Percentiles rank a stretch among this genome's conserved stretches.
Evolutionary conservation across 2,888 invertebrate genomes (phyloP).

Genomic region (Eupithecia inturbata): DNA sequence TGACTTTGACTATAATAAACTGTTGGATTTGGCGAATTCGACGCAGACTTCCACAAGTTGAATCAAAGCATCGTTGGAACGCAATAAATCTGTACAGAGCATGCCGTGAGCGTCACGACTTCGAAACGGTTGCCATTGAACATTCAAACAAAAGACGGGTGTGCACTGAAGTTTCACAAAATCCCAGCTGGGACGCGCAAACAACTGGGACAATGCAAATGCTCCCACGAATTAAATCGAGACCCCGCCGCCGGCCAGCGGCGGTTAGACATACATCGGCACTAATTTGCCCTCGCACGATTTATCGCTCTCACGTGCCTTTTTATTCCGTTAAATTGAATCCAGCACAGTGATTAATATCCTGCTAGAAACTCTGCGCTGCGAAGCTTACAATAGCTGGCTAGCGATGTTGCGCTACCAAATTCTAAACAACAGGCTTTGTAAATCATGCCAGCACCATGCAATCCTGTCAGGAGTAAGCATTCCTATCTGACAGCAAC

Average conservation of each 20-base stretch:
- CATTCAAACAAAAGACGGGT: slow-evolving; percentile 62
- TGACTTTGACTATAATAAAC: slow-evolving; percentile 18
- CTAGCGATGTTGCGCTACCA: slow-evolving; percentile 31
- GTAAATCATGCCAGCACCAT: slow-evolving; percentile 41
- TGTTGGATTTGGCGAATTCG: slow-evolving; percentile 20
- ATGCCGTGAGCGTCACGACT: slow-evolving; percentile 48
- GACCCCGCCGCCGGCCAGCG: slow-evolving; percentile 51
- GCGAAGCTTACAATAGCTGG: slow-evolving; percentile 32
- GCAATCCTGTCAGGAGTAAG: slow-evolving; percentile 47
- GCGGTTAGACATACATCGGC: slow-evolving; percentile 66
- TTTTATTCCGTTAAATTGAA: slow-evolving; percentile 61
- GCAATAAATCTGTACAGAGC: slow-evolving; percentile 56
- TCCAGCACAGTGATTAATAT: slow-evolving; percentile 55
- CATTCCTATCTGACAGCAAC: slow-evolving; percentile 40
- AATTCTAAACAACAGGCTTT: slow-evolving; percentile 43
- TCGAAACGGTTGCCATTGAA: slow-evolving; percentile 53
- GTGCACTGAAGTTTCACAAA: slow-evolving; percentile 57
- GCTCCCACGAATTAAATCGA: slow-evolving; percentile 66
- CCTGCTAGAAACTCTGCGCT: slow-evolving; percentile 31
- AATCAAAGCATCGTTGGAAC: slow-evolving; percentile 49
- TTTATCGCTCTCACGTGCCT: slow-evolving; percentile 64
- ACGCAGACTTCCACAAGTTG: slow-evolving; percentile 36
- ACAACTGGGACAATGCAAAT: slow-evolving; percentile 67
- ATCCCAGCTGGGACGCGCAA: slow-evolving; percentile 59
- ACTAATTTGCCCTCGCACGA: slow-evolving; percentile 67